These are phyloP conservation scores for Cheilosia variabilis DNA, from an alignment of 2,888 invertebrate genomes.

Conservation along the genomic window DNA sequence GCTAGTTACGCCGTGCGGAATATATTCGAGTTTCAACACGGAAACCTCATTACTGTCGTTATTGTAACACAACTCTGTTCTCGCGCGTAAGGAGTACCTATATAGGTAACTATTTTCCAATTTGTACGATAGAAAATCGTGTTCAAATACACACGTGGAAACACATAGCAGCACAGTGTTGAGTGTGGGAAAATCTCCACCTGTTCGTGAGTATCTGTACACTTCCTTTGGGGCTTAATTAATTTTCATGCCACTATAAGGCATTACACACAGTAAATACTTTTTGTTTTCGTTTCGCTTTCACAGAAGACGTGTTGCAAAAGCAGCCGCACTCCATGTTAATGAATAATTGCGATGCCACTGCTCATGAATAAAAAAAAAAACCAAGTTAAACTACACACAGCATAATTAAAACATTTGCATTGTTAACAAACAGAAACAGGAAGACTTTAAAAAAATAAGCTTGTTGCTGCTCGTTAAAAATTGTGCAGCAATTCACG, in stretches of 20 bases:
- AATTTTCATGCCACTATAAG: slow-evolving; percentile 31
- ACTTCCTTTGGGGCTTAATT: slow-evolving; percentile 47
- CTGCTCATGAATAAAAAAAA: too few relatives aligned
- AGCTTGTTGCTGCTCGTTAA: too few relatives aligned
- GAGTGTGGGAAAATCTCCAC: slow-evolving; percentile 48
- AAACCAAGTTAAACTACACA: too few relatives aligned
- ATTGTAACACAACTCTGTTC: not conserved
- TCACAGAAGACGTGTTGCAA: not conserved
- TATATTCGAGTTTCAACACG: slow-evolving; percentile 26
- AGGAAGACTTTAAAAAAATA: too few relatives aligned
- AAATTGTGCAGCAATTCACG: too few relatives aligned
- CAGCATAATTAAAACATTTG: too few relatives aligned
- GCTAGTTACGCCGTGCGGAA: not conserved
- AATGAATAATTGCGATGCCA: not conserved
- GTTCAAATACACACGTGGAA: slow-evolving; percentile 17
- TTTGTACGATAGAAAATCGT: slow-evolving; percentile 9
- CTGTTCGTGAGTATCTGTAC: slow-evolving; percentile 25
- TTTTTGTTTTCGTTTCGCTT: slow-evolving; percentile 6
- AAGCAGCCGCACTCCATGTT: slow-evolving; percentile 17
- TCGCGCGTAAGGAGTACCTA: not conserved
- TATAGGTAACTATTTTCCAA: slow-evolving; percentile 5
- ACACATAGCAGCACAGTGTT: too few relatives aligned
- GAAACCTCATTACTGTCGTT: slow-evolving; percentile 32
- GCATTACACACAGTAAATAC: slow-evolving; percentile 14
- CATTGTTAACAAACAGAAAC: too few relatives aligned